Evolutionary conservation across 1,140 invertebrate genomes (phyloP), one percentile per base, ranked within the genome.

Genomic region (Galendromus occidentalis): DNA sequence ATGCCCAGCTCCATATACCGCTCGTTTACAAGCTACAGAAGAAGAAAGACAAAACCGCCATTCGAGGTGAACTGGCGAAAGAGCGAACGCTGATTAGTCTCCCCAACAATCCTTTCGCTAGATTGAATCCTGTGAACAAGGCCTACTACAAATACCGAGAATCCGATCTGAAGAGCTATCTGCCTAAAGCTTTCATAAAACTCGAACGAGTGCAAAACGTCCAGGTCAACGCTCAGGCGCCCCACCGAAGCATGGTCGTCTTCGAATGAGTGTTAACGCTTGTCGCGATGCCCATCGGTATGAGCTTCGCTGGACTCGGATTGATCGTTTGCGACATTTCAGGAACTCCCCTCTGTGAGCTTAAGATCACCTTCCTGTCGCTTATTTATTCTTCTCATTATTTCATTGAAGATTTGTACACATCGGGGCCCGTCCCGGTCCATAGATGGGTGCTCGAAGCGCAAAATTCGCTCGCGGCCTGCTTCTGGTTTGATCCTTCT

Each of bases 11-110:
- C 33, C 51, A 59, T 25, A 33, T 59, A 1, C 51, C 51, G 22
- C 33, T 59, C 51, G 51, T 59, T 1, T 59, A 59, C 51, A 25
- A 59, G 14, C 25, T 59, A 59, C 51, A 59, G 6, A 59, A 59
- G 33, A 14, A 14, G 51, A 25, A 59, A n/a, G 51, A 59, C 9
- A 47, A 47, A 7, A 14, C 18, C 14, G 14, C 4, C 45, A 14
- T 7, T 47, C 18, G 14, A 14, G 20, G 33, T 14, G 22, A 17
- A 6, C 25, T 20, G 22, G 25, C 51, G 22, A 59, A 25, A 22
- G 51, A 59, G 6, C 51, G 51, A 14, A 59, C 51, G 51, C 20
- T 59, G 2, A 59, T 59, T 17, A 59, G 51, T 33, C 51, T 59
- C 25, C 51, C 51, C n/a, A 59, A 59, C 22, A 59, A 59, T 22